phyloP scores from a whole-genome alignment of 2,888 invertebrate species.

The Eupeodes luniger region DNA sequence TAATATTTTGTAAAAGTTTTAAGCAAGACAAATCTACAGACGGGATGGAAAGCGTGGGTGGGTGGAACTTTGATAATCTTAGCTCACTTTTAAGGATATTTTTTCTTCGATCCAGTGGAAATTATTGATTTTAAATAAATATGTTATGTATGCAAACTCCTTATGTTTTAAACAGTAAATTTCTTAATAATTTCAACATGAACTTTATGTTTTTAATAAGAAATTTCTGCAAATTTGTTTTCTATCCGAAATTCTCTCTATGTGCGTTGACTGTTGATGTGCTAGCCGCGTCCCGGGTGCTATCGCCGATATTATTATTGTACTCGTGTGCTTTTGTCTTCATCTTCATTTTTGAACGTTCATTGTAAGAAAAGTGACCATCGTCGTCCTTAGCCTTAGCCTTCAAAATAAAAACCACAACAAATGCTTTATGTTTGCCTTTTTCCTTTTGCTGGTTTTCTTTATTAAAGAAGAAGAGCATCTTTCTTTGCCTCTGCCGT shows the following conservation, averaged over 20 bases:
- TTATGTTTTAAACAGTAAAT: background rate
- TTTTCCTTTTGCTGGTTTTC: background rate
- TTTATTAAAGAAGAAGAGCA: constrained; percentile 9
- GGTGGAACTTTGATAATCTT: too few species aligned
- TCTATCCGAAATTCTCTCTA: background rate
- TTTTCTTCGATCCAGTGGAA: background rate
- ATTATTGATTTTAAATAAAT: background rate
- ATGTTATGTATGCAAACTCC: background rate
- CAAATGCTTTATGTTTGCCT: background rate
- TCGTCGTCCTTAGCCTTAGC: background rate
- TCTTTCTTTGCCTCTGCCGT: background rate
- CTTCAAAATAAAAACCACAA: constrained; percentile 11
- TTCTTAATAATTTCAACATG: background rate
- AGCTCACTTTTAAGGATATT: background rate
- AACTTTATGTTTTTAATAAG: background rate
- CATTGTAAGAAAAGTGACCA: background rate
- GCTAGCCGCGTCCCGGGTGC: background rate
- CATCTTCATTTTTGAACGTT: background rate
- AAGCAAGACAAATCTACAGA: too few species aligned
- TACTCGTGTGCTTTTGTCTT: background rate
- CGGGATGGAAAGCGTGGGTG: too few species aligned
- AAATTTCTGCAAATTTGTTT: background rate
- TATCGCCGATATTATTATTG: too few species aligned
- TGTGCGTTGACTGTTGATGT: background rate
- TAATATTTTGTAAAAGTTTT: too few species aligned